A percentile compares a stretch with the other conserved stretches of the same genome.
phyloP scores from a whole-genome alignment of 2,113 vertebrate genomes.

The Larimichthys polyactis region DNA sequence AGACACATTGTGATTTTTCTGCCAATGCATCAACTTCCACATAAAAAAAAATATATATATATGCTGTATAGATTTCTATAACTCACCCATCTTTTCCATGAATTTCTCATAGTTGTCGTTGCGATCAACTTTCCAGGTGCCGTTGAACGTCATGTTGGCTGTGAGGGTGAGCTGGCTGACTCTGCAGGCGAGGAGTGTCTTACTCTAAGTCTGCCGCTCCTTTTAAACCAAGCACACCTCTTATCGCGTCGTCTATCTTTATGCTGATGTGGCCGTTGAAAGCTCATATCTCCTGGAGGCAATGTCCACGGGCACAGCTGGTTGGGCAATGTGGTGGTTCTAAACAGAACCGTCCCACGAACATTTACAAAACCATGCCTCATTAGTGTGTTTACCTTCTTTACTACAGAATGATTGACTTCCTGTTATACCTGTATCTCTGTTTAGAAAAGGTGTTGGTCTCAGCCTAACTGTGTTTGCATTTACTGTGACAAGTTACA shows the following conservation, averaged over 20 bases:
- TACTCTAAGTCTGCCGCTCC: constrained; percentile 25
- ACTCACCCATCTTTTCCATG: constrained; percentile 95
- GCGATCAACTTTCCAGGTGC: constrained; percentile 90
- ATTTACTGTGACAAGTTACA: not conserved
- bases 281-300: constrained; percentile 78
- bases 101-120: constrained; percentile 96
- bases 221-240: constrained; percentile 73
- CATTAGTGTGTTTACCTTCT: not conserved
- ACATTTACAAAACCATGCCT: not conserved
- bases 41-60: not conserved
- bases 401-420: not conserved
- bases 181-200: constrained; percentile 53
- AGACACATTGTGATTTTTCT: not conserved
- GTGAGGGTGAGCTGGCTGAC: constrained; percentile 32
- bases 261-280: constrained; percentile 91
- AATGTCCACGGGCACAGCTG: not conserved
- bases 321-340: constrained; percentile 5
- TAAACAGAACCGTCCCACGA: not conserved
- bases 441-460: constrained; percentile 52
- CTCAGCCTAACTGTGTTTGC: not conserved
- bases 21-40: not conserved
- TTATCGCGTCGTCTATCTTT: constrained; percentile 85
- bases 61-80: not conserved
- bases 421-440: constrained; percentile 22
- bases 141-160: constrained; percentile 89